Conservation (phyloP, 2,888 invertebrate genomes). For the Diploptera punctata region DNA sequence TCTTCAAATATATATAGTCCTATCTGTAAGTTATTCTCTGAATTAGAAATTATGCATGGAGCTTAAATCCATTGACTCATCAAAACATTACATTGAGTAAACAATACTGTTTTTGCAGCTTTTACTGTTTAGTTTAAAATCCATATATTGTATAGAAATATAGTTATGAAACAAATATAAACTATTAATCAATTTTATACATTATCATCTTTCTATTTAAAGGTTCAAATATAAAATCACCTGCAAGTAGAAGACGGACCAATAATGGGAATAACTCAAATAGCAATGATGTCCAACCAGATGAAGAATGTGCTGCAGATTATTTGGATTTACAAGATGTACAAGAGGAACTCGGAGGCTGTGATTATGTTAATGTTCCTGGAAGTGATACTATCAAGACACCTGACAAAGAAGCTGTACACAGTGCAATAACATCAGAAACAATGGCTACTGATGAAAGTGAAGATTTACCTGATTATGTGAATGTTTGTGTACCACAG, state of each 20-base stretch:
- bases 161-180: too few species aligned
- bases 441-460: not conserved
- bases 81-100: too few species aligned
- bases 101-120: too few species aligned
- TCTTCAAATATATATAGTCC: too few species aligned
- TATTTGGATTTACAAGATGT: not conserved
- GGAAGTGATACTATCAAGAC: not conserved
- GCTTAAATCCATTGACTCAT: too few species aligned
- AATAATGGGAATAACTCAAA: not conserved
- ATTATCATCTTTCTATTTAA: too few species aligned
- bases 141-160: too few species aligned
- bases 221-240: not conserved
- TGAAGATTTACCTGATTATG: slow-evolving; percentile 10
- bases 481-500: not conserved
- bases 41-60: too few species aligned
- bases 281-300: not conserved
- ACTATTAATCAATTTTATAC: too few species aligned
- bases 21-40: too few species aligned
- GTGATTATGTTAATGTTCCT: not conserved
- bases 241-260: not conserved
- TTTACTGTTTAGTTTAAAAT: too few species aligned
- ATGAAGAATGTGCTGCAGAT: not conserved
- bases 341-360: not conserved
- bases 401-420: not conserved
- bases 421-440: not conserved